These are phyloP conservation scores for Pseudococcus viburni DNA, from an alignment of 2,888 invertebrate species.

Conservation along the genomic window DNA sequence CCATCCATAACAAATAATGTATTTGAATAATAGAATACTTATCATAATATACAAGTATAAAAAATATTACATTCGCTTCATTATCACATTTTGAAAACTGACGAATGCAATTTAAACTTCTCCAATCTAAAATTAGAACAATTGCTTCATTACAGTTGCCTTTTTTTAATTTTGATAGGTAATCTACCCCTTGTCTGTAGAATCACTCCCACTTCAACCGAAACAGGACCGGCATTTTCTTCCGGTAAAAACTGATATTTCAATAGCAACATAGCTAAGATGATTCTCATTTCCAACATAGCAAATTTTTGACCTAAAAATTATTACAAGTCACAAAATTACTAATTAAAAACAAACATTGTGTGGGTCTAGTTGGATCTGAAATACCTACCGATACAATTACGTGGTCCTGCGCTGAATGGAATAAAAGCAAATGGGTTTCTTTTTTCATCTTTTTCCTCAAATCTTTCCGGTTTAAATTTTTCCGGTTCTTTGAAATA, in stretches of 20 bases:
- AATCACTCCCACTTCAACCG: background rate
- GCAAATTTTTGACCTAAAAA: slow-evolving; percentile 20
- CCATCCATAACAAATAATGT: too few relatives aligned
- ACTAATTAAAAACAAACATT: background rate
- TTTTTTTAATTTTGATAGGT: too few relatives aligned
- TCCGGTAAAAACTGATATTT: background rate
- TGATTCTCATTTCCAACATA: background rate
- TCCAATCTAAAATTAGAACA: too few relatives aligned
- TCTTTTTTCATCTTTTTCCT: background rate
- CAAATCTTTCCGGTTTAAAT: slow-evolving; percentile 62
- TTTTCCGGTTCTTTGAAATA: slow-evolving; percentile 39
- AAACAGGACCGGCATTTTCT: background rate
- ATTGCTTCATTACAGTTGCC: too few relatives aligned
- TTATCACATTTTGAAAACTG: too few relatives aligned
- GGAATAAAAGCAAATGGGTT: slow-evolving; percentile 56
- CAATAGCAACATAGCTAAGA: background rate
- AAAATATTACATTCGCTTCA: too few relatives aligned
- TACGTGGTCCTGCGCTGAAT: slow-evolving; percentile 65
- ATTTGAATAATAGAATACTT: too few relatives aligned
- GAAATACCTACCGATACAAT: slow-evolving; percentile 60
- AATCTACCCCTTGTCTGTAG: too few relatives aligned
- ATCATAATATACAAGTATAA: too few relatives aligned
- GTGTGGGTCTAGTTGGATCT: background rate
- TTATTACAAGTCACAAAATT: background rate
- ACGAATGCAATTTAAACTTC: too few relatives aligned